Conservation (phyloP, 2,797 vertebrate species). For the Onychomys leucogaster region DNA sequence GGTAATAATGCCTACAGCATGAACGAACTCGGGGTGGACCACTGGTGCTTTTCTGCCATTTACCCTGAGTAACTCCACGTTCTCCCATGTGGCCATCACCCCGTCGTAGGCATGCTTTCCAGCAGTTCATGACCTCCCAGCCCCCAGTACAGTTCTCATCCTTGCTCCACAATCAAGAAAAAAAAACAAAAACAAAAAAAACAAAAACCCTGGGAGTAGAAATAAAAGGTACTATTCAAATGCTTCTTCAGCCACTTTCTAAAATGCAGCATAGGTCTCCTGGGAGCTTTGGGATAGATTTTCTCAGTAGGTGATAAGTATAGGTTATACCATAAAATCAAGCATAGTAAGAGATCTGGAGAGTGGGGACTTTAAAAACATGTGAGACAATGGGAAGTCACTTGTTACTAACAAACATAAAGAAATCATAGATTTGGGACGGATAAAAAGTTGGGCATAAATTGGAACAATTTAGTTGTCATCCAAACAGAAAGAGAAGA, state of each 20-base stretch:
- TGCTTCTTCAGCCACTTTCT: not conserved
- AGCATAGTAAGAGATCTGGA: not conserved
- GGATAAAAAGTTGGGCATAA: conserved; percentile 31
- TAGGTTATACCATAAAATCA: not conserved
- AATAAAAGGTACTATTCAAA: not conserved
- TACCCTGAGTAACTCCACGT: not conserved
- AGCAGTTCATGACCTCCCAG: not conserved
- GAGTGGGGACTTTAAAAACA: not conserved
- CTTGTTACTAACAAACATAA: not conserved
- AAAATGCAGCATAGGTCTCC: not conserved
- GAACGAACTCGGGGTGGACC: not conserved
- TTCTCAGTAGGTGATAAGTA: conserved; percentile 5
- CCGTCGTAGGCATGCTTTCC: not conserved
- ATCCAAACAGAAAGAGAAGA: conserved; percentile 33
- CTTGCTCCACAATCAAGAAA: not conserved
- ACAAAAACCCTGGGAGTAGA: not conserved
- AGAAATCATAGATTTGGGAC: not conserved
- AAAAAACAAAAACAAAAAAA: not conserved
- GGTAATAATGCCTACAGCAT: not conserved
- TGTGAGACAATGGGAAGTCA: not conserved
- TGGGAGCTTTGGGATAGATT: conserved; percentile 21
- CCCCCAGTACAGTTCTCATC: not conserved
- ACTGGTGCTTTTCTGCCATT: not conserved
- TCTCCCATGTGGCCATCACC: not conserved
- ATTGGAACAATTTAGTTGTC: not conserved